Conservation (phyloP, 1,140 invertebrate genomes). For the Lasioglossum albipes region DNA sequence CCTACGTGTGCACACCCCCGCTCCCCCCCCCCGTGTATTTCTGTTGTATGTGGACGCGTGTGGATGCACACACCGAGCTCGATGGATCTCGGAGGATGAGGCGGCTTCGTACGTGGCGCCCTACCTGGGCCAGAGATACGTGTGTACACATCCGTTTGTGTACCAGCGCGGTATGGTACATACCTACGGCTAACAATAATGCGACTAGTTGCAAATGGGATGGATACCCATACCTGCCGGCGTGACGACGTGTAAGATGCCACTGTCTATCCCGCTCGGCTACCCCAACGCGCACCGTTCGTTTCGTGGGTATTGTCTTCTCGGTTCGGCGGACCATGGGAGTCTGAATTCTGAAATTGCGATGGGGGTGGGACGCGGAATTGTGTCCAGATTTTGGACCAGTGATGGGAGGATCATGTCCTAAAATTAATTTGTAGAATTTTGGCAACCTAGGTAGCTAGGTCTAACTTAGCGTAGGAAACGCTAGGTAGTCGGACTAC, state of each 20-base stretch:
- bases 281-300: background rate
- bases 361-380: too few species aligned
- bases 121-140: constrained; percentile 62
- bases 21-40: too few species aligned
- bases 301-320: background rate
- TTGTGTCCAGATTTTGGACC: too few species aligned
- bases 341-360: background rate
- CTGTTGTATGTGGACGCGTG: constrained; percentile 12
- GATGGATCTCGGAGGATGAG: constrained; percentile 50
- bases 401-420: too few species aligned
- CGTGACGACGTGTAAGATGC: constrained; percentile 62
- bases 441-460: too few species aligned
- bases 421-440: too few species aligned
- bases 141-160: constrained; percentile 60
- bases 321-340: background rate
- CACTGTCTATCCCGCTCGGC: constrained; percentile 4
- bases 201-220: constrained; percentile 67
- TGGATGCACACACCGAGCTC: constrained; percentile 18
- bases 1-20: background rate
- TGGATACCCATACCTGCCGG: constrained; percentile 62
- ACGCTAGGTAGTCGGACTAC: too few species aligned
- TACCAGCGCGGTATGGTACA: constrained; percentile 62
- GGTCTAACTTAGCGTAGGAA: too few species aligned
- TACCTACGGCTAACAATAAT: constrained; percentile 68
- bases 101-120: constrained; percentile 52